These are phyloP conservation scores for Chlorops oryzae DNA, from an alignment of 1,140 invertebrate species.

Conservation along the genomic window DNA sequence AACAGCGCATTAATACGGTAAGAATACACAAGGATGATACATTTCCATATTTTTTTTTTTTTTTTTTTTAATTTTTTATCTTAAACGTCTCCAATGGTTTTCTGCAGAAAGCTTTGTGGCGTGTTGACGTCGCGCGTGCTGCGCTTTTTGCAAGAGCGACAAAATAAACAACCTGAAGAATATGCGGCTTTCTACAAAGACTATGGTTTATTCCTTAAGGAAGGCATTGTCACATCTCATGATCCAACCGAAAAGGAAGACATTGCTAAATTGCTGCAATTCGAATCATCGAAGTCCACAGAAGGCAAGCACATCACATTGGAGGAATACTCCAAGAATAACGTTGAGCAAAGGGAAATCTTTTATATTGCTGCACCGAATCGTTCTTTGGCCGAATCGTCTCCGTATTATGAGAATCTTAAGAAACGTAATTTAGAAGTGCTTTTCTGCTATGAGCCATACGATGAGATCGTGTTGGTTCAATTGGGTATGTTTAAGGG, in stretches of 20 bases:
- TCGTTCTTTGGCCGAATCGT: slow-evolving; percentile 82
- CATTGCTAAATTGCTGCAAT: slow-evolving; percentile 82
- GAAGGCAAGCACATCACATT: slow-evolving; percentile 67
- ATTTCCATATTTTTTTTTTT: too few species aligned
- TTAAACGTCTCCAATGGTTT: slow-evolving; percentile 39
- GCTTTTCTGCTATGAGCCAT: slow-evolving; percentile 90
- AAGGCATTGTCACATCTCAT: slow-evolving; percentile 82
- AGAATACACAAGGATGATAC: slow-evolving; percentile 25
- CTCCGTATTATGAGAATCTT: slow-evolving; percentile 91
- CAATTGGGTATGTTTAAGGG: slow-evolving; percentile 79
- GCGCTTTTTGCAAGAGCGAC: slow-evolving; percentile 78
- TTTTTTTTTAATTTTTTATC: slow-evolving; percentile 17
- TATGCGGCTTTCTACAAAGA: slow-evolving; percentile 86
- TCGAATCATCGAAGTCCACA: slow-evolving; percentile 79
- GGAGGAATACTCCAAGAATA: slow-evolving; percentile 74
- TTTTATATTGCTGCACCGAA: slow-evolving; percentile 92
- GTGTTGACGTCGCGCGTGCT: slow-evolving; percentile 81
- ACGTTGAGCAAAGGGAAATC: slow-evolving; percentile 79
- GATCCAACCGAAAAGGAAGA: slow-evolving; percentile 85
- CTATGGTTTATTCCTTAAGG: slow-evolving; percentile 90
- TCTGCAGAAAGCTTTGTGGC: slow-evolving; percentile 68
- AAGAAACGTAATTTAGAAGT: slow-evolving; percentile 85
- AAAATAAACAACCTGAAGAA: slow-evolving; percentile 74
- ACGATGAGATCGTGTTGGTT: slow-evolving; percentile 92
- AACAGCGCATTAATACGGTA: slow-evolving; percentile 86